Percentiles rank a stretch among this genome's conserved stretches.
These are phyloP conservation scores for Ips nitidus DNA, from an alignment of 1,140 invertebrate species.

Conservation along the genomic window DNA sequence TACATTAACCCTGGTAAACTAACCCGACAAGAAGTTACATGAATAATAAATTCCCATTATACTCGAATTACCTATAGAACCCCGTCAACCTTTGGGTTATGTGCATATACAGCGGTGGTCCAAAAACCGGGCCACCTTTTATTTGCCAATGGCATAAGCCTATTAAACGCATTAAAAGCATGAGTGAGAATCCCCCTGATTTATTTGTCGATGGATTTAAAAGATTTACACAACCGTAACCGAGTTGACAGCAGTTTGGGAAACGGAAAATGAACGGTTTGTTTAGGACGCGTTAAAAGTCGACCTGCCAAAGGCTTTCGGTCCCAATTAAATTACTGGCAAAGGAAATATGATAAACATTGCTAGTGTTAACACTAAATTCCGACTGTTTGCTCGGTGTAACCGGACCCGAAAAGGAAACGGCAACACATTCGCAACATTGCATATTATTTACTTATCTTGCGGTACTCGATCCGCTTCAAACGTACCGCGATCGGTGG, in stretches of 20 bases:
- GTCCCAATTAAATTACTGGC: not conserved
- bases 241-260: slow-evolving; percentile 14
- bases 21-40: no score
- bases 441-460: slow-evolving; percentile 21
- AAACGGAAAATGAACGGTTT: slow-evolving; percentile 8
- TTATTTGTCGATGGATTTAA: slow-evolving; percentile 28
- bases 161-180: slow-evolving; percentile 29
- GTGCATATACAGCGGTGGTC: not conserved
- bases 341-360: not conserved
- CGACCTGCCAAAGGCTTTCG: not conserved
- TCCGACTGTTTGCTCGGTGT: slow-evolving; percentile 7
- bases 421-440: slow-evolving; percentile 20
- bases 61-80: slow-evolving; percentile 8
- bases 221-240: slow-evolving; percentile 26
- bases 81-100: not conserved
- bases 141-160: slow-evolving; percentile 41
- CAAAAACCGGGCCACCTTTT: not conserved
- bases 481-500: slow-evolving; percentile 5
- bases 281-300: slow-evolving; percentile 4
- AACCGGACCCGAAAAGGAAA: slow-evolving; percentile 17
- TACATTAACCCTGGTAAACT: no score
- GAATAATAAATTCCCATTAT: slow-evolving; percentile 24
- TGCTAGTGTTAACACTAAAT: slow-evolving; percentile 9
- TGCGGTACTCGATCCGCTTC: slow-evolving; percentile 6
- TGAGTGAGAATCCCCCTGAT: slow-evolving; percentile 12